Conservation (phyloP, 2,113 vertebrate genomes). For the Chinchilla lanigera region DNA sequence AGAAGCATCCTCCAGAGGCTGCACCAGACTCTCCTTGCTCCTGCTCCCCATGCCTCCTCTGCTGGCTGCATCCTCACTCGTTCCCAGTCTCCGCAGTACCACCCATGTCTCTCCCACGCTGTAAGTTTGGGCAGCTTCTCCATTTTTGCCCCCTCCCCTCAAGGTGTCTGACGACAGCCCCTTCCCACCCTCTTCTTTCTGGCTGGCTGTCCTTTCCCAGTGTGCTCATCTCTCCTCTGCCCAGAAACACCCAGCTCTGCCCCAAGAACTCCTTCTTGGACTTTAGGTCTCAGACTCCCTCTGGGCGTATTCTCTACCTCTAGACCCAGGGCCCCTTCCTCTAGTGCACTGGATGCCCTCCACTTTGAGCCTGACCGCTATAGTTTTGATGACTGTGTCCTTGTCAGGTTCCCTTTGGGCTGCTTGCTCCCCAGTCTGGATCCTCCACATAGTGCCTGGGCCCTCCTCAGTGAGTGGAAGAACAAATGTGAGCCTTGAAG, state of each 20-base stretch:
- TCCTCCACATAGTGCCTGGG: background rate
- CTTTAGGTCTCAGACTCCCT: background rate
- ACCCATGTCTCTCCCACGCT: background rate
- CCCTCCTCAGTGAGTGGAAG: background rate
- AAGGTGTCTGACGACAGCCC: background rate
- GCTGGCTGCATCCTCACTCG: background rate
- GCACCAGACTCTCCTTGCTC: background rate
- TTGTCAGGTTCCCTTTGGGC: background rate
- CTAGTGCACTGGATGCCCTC: too few species aligned
- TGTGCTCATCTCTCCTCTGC: background rate
- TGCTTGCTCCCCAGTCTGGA: background rate
- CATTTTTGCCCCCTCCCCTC: background rate
- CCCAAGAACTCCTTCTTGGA: too few species aligned
- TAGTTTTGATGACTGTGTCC: background rate
- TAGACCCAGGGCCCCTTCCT: background rate
- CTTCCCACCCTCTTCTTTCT: background rate
- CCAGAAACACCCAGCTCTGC: background rate
- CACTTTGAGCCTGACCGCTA: background rate
- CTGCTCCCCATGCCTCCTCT: background rate
- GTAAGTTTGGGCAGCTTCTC: background rate
- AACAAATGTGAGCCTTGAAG: background rate
- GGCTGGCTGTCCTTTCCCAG: background rate
- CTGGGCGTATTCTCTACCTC: background rate
- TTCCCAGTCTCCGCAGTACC: background rate
- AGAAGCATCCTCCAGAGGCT: background rate